Conservation (phyloP, 1,140 invertebrate species). For the Trissolcus basalis region DNA sequence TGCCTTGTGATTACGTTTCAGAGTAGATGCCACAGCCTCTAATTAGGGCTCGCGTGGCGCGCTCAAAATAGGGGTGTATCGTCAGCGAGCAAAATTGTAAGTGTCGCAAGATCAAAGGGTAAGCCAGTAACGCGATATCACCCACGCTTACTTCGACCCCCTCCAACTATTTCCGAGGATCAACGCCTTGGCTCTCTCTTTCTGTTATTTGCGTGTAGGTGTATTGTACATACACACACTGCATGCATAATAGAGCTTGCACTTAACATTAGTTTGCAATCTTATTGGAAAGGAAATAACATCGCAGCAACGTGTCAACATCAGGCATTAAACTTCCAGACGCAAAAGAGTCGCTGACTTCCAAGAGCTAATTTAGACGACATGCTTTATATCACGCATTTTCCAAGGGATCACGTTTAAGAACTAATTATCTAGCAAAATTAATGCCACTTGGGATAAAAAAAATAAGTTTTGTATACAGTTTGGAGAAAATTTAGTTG, state of each 20-base stretch:
- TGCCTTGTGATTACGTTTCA: constrained; percentile 73
- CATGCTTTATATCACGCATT: constrained; percentile 19
- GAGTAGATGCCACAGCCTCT: constrained; percentile 71
- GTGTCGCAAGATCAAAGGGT: constrained; percentile 77
- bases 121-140: constrained; percentile 75
- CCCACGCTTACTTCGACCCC: constrained; percentile 54
- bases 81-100: constrained; percentile 76
- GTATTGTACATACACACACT: constrained; percentile 4
- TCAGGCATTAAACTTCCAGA: constrained; percentile 44
- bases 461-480: background rate
- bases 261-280: constrained; percentile 46
- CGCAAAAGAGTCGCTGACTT: constrained; percentile 20
- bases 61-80: constrained; percentile 76
- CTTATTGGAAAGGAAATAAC: constrained; percentile 61
- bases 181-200: constrained; percentile 34
- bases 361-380: constrained; percentile 34
- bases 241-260: constrained; percentile 35
- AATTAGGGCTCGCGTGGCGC: constrained; percentile 75
- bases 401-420: background rate
- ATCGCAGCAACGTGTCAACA: constrained; percentile 58
- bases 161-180: constrained; percentile 42
- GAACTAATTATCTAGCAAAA: too few species aligned
- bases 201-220: constrained; percentile 1
- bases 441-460: too few species aligned
- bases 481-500: too few species aligned